Evolutionary conservation across 2,797 vertebrate genomes (phyloP).

Genomic region (Phyllotis vaccarum): DNA sequence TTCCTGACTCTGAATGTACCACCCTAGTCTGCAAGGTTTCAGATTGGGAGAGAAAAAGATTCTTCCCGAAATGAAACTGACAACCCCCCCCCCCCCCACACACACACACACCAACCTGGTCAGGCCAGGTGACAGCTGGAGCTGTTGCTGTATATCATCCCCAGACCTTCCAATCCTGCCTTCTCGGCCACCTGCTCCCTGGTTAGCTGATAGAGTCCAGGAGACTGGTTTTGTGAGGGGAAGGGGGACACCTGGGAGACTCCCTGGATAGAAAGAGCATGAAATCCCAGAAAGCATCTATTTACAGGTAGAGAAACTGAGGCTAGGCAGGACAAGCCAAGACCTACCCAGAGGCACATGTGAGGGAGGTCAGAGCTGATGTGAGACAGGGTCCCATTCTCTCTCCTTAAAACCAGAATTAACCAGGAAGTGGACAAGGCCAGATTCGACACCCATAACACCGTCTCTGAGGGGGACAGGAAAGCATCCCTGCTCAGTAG

Average conservation of each 20-base stretch:
- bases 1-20: conserved; percentile 43
- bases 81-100: background rate
- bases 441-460: background rate
- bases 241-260: background rate
- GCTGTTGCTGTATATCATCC: background rate
- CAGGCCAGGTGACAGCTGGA: conserved; percentile 15
- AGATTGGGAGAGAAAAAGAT: conserved; percentile 62
- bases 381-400: background rate
- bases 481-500: background rate
- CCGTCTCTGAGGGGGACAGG: background rate
- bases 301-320: background rate
- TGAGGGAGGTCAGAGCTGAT: background rate
- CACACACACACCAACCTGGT: background rate
- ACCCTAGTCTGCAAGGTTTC: conserved; percentile 19
- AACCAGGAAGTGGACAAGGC: background rate
- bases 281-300: background rate
- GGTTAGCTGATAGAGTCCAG: background rate
- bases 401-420: conserved; percentile 3
- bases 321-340: background rate
- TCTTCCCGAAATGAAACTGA: background rate
- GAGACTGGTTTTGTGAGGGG: background rate
- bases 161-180: background rate
- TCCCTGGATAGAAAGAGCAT: background rate
- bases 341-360: background rate
- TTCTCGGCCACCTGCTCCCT: background rate